Evolutionary conservation across 2,113 vertebrate species (phyloP).

Genomic region (Barnardius zonarius): DNA sequence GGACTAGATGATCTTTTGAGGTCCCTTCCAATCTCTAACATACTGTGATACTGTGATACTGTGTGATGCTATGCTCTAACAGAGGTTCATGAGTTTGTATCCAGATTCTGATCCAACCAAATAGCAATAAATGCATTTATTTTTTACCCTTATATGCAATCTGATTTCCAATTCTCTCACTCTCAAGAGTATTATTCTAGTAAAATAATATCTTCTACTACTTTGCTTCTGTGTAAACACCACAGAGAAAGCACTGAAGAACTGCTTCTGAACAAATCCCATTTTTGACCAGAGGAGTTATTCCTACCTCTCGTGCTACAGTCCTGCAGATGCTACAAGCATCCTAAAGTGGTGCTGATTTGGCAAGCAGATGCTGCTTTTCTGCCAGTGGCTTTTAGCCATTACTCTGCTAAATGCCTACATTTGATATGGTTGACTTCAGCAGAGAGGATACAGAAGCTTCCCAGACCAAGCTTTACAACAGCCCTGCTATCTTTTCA

Average conservation of each 20-base stretch:
- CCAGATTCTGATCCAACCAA: not conserved
- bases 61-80: rapidly evolving
- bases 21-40: too few species aligned
- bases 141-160: too few species aligned
- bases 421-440: not conserved
- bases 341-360: not conserved
- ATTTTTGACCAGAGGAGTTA: not conserved
- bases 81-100: not conserved
- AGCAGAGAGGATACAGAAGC: not conserved
- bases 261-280: rapidly evolving
- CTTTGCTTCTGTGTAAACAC: too few species aligned
- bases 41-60: too few species aligned
- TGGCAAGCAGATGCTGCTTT: not conserved
- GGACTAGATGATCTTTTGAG: too few species aligned
- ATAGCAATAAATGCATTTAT: rapidly evolving
- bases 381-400: not conserved
- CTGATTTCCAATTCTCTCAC: not conserved
- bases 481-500: not conserved
- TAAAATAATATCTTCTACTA: not conserved
- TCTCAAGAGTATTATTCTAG: not conserved
- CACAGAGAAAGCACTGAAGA: not conserved
- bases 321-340: not conserved
- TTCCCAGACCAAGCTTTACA: not conserved
- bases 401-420: rapidly evolving
- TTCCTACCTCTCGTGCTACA: not conserved